A percentile compares a stretch with the other conserved stretches of the same genome.
Conservation (phyloP, 2,113 vertebrate genomes). For the Laterallus jamaicensis region DNA sequence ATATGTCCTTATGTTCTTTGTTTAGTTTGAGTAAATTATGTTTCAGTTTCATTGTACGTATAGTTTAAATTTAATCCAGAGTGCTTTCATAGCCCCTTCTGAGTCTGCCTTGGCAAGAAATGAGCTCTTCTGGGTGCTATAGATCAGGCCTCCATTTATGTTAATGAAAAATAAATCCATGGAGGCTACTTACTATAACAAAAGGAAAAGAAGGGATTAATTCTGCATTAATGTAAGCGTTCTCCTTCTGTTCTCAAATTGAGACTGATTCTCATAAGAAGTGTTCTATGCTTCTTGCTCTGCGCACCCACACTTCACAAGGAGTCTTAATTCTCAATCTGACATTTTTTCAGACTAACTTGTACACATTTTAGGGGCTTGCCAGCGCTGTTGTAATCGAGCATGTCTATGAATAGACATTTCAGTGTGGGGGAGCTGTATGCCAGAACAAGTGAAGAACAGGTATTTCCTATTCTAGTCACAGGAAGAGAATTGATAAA, state of each 20-base stretch:
- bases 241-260: background rate
- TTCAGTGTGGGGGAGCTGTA: background rate
- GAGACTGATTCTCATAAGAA: background rate
- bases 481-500: background rate
- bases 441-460: background rate
- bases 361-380: background rate
- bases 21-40: background rate
- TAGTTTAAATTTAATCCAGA: background rate
- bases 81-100: background rate
- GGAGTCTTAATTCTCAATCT: background rate
- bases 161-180: background rate
- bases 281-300: background rate
- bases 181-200: background rate
- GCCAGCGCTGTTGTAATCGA: background rate
- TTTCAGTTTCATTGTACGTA: background rate
- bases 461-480: background rate
- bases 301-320: background rate
- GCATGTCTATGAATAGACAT: background rate
- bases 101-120: conserved; percentile 1
- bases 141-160: conserved; percentile 12
- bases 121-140: background rate
- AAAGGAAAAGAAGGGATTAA: background rate
- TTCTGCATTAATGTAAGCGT: background rate
- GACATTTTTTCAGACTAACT: background rate
- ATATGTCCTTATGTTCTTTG: background rate